A percentile compares a stretch with the other conserved stretches of the same genome.
These are phyloP conservation scores for Stramonita haemastoma DNA, from an alignment of 2,888 invertebrate species.

Conservation along the genomic window DNA sequence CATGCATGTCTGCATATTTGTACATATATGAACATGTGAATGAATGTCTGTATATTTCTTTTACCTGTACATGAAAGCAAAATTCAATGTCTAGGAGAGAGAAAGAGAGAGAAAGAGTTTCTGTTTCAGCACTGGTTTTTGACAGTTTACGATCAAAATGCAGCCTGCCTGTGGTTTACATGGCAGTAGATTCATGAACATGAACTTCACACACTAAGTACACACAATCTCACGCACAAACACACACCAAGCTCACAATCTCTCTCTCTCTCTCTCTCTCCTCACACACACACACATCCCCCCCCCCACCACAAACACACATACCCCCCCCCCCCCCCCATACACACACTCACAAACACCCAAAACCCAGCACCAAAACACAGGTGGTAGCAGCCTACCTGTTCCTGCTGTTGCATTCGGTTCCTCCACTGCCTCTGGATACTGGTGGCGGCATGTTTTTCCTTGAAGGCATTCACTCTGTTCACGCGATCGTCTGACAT, in stretches of 20 bases:
- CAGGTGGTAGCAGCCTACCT: not conserved
- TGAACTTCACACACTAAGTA: not conserved
- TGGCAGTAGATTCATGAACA: too few species aligned
- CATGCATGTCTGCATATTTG: not conserved
- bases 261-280: not conserved
- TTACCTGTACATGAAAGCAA: too few species aligned
- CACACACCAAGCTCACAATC: not conserved
- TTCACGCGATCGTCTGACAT: conserved; percentile 46
- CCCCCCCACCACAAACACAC: not conserved
- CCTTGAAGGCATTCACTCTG: conserved; percentile 53
- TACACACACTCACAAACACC: not conserved
- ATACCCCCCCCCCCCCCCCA: not conserved
- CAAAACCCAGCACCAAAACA: not conserved
- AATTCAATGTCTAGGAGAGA: not conserved
- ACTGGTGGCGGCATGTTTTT: conserved; percentile 59
- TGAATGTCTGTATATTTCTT: not conserved
- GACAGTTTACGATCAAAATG: too few species aligned
- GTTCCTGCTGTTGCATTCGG: conserved; percentile 46
- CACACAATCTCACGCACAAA: not conserved
- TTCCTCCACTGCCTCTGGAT: conserved; percentile 61
- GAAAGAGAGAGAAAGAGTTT: not conserved
- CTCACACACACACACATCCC: not conserved
- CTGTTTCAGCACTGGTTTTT: too few species aligned
- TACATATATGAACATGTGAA: not conserved
- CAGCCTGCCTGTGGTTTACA: too few species aligned